Evolutionary conservation across 2,113 vertebrate genomes (phyloP), one percentile per base, ranked within the genome.

Genomic region (Plotosus lineatus): DNA sequence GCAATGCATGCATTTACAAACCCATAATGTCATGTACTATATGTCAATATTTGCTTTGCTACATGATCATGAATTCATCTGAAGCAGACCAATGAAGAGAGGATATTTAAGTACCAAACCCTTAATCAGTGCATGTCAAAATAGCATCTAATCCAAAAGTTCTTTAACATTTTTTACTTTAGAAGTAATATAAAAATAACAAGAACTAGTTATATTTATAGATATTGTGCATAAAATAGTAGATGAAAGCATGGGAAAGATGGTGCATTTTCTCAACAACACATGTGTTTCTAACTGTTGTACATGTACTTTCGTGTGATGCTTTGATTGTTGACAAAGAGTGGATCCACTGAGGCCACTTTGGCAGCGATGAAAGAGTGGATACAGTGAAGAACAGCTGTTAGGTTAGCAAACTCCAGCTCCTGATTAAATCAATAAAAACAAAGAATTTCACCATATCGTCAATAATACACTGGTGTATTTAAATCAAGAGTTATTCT

Each of bases 361-460:
- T 95, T 97, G 84, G 96, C 95, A 72, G 96, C 96, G 50, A 98
- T 94, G 91, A 98, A 98, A 79, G 96, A 95, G 85, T 97, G 96
- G 75, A 97, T 93, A 75, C 96, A 98, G 80, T 98, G 95, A 82
- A 98, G 94, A 84, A 98, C 95, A 0, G 94, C 93, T 0, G 95
- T 96, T 83, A 97, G 92, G 87, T 97, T 96, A 60, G 92, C 94
- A 87, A 97, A 98, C 90, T 98, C 96, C 63, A 98, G 92, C 75
- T 98, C 96, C 96, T 98, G 89, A 23, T 77, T 17, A 23, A 10
- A 10, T 58, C 14, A n/a, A 17, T 8, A 10, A 50, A 55, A 82
- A 21, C 78, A 78, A 9, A 83, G 44, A 42, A 33, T 4, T 6
- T 28, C 38, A 58, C 1, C 11, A 26, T 14, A 36, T 14, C 23